A percentile compares a stretch with the other conserved stretches of the same genome.
phyloP scores from a whole-genome alignment of 2,888 invertebrate genomes.

The Sycophila texana region DNA sequence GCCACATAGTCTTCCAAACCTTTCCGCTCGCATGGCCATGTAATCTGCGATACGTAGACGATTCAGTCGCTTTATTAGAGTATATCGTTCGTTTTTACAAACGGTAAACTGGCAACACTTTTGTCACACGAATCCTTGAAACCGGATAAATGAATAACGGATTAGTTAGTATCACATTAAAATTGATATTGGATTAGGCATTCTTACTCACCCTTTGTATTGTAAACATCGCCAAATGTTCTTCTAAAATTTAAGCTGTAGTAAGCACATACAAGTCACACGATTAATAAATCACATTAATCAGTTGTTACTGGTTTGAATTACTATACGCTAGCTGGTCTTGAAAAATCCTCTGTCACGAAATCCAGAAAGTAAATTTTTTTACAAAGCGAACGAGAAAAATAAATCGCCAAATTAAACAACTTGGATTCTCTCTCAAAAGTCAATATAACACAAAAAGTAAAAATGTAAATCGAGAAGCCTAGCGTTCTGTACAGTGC shows the following conservation, averaged over 20 bases:
- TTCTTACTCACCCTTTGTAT: no score
- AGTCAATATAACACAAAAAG: constrained; percentile 53
- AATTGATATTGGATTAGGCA: no score
- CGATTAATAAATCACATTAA: no score
- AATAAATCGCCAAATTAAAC: no score
- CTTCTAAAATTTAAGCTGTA: no score
- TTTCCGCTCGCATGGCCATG: constrained; percentile 28
- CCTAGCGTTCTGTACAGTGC: constrained; percentile 45
- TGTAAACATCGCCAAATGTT: no score
- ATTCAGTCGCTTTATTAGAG: neutral
- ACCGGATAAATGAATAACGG: neutral
- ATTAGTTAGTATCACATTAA: neutral
- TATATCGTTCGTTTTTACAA: constrained; percentile 8
- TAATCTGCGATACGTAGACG: constrained; percentile 21
- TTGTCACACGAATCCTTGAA: constrained; percentile 17
- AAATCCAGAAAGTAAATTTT: no score
- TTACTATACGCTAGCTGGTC: no score
- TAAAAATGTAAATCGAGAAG: constrained; percentile 39
- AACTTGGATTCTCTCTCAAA: constrained; percentile 28
- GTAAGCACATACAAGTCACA: no score
- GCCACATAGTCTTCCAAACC: constrained; percentile 54
- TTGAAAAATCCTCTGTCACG: no score
- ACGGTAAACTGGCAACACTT: neutral
- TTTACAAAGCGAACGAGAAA: no score
- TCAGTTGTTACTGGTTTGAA: no score